Evolutionary conservation across 2,113 vertebrate genomes (phyloP), one percentile per base, ranked within the genome.

Genomic region (Lipophrys pholis): DNA sequence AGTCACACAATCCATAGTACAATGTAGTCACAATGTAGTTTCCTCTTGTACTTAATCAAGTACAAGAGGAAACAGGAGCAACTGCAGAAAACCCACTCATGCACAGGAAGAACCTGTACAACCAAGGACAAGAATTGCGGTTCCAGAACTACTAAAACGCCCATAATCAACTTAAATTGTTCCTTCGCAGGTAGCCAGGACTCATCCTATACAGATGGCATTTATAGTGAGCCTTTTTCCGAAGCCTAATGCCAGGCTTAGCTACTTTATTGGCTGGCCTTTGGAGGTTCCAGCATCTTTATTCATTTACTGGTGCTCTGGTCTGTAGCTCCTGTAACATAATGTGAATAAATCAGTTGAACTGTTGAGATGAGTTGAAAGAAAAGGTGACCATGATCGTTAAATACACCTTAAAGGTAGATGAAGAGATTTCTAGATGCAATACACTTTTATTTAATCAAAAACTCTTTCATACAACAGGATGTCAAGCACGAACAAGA

Each of bases 231-330:
- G 36, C 10, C 56, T 74, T 68, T 63, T 69, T 57, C 21, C 53
- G 11, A 7, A 36, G 3, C 46, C 8, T 59, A 58, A 58, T 68
- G 56, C 52, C 49, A 66, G 51, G 53, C 51, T 66, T 57, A 57
- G 40, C 39, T 40, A 8, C 48, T 72, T 83, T 78, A 82, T 60
- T 70, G 17, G 36, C 40, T 83, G 84, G 38, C 58, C 62, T 77
- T 74, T 64, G 7, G 46, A 74, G 38, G 16, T 39, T 80, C 51
- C 67, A 81, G 36, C 6, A 55, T 35, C 58, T 65, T 21, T 54
- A 73, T n/a, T 41, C 50, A 76, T 80, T 73, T 66, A 21, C 5
- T 21, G 78, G 46, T 36, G 16, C 60, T 52, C 17, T 41, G 35
- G 30, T 50, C 17, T 40, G 35, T 3, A 42, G 17, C 16, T 17